phyloP scores from a whole-genome alignment of 2,888 invertebrate genomes.

The Drosophila formosana region DNA sequence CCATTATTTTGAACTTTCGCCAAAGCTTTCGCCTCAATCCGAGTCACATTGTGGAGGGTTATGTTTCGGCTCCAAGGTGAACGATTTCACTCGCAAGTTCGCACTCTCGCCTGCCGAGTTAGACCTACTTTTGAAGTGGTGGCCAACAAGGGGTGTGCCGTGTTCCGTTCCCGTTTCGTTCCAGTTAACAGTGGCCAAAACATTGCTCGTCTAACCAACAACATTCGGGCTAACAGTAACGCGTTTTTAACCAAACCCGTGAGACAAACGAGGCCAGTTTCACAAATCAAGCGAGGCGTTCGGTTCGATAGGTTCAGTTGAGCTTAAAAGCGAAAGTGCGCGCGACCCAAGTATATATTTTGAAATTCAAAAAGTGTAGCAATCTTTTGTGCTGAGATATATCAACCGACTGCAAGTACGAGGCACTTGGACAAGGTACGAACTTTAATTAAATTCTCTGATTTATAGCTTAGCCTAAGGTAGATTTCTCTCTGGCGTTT shows the following conservation, averaged over 20 bases:
- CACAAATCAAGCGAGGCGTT: constrained; percentile 80
- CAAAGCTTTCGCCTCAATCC: constrained; percentile 37
- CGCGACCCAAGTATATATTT: constrained; percentile 56
- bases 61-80: constrained; percentile 12
- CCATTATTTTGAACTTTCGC: constrained; percentile 22
- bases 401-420: constrained; percentile 4
- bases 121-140: constrained; percentile 46
- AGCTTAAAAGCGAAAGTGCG: constrained; percentile 72
- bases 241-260: constrained; percentile 67
- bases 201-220: constrained; percentile 40
- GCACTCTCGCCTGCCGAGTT: constrained; percentile 15
- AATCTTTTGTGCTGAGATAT: constrained; percentile 44
- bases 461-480: constrained; percentile 17
- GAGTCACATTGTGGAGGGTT: constrained; percentile 27
- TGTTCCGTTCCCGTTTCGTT: constrained; percentile 41
- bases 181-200: constrained; percentile 63
- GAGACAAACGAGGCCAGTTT: constrained; percentile 77
- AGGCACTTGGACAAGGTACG: constrained; percentile 52
- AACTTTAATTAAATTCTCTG: constrained; percentile 25
- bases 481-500: neutral
- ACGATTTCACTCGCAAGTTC: constrained; percentile 2
- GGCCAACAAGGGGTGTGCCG: constrained; percentile 10
- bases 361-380: constrained; percentile 63
- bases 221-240: constrained; percentile 43
- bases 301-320: constrained; percentile 78